Base-by-base conservation (phyloP, 2,113 vertebrate genomes). In the Pseudopipra pipra region DNA sequence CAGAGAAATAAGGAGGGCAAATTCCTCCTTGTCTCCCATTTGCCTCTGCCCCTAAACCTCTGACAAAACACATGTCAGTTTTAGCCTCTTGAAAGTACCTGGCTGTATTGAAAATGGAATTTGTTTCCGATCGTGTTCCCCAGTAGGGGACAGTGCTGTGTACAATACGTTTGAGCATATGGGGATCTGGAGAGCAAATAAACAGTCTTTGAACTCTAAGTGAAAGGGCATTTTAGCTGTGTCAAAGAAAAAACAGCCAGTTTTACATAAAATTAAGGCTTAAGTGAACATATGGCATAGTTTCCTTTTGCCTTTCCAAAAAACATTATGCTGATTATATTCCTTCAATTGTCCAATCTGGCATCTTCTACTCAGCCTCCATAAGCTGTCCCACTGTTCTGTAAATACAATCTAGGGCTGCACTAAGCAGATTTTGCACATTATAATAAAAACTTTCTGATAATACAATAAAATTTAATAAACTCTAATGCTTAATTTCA, bases 311-410 rank as follows among this genome's bases (percentile, higher is more conserved):
- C 98, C 98, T 98, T 98, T 98, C 98, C 98, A 98, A 97, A 98
- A 98, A 98, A 97, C 98, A 98, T 98, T 98, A 98, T 98, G 98
- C 98, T 98, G 98, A 98, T 98, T 98, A 98, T 98, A 97, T 97
- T 97, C 98, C 98, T 98, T 98, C 98, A 98, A 98, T 98, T 98
- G 98, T 98, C 98, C 98, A 98, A 98, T 98, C 98, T 98, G 98
- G 98, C 98, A 97, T 97, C 95, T 92, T 94, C 93, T 95, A 92
- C 94, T 96, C 96, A 97, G 98, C 95, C 96, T 85, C 73, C 89
- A 88, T 97, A 97, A 98, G 96, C 98, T 92, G 97, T 97, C 96
- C 97, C 96, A 96, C 97, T 86, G 74, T 97, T 97, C 97, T 96
- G 96, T 97, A 97, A 97, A 98, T 97, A 97, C 97, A 94, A 89